These are phyloP conservation scores for Drosophila longiperda DNA, from an alignment of 2,888 invertebrate species.

Conservation along the genomic window DNA sequence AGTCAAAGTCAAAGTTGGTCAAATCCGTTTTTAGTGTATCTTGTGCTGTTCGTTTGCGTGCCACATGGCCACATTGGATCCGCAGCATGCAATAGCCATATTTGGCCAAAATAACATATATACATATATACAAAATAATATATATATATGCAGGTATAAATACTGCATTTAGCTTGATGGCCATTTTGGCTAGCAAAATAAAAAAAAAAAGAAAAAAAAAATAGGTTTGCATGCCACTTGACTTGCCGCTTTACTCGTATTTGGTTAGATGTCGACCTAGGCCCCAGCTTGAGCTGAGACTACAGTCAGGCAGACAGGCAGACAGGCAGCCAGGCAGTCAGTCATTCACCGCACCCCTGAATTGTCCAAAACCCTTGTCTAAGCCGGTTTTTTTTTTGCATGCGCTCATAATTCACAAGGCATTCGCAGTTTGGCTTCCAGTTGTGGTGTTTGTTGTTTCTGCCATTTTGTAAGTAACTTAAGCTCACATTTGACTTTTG, in stretches of 20 bases:
- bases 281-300: constrained; percentile 49
- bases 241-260: constrained; percentile 76
- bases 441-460: constrained; percentile 23
- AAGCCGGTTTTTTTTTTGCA: constrained; percentile 71
- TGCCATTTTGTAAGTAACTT: constrained; percentile 62
- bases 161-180: constrained; percentile 73
- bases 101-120: constrained; percentile 69
- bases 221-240: constrained; percentile 77
- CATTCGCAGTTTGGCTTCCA: constrained; percentile 68
- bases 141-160: background rate
- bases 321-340: background rate
- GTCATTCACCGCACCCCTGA: constrained; percentile 1
- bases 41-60: constrained; percentile 61
- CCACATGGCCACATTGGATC: constrained; percentile 58
- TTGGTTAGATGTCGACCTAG: constrained; percentile 80
- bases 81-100: constrained; percentile 80
- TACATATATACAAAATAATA: background rate
- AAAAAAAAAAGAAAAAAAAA: constrained; percentile 10
- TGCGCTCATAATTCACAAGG: constrained; percentile 77
- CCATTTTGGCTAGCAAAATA: constrained; percentile 52
- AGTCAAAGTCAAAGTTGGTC: constrained; percentile 51
- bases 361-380: constrained; percentile 47
- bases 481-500: constrained; percentile 80
- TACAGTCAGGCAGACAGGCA: constrained; percentile 11
- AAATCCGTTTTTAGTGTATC: constrained; percentile 53